Evolutionary conservation across 2,113 vertebrate genomes (phyloP).

Genomic region (Cavia aperea): DNA sequence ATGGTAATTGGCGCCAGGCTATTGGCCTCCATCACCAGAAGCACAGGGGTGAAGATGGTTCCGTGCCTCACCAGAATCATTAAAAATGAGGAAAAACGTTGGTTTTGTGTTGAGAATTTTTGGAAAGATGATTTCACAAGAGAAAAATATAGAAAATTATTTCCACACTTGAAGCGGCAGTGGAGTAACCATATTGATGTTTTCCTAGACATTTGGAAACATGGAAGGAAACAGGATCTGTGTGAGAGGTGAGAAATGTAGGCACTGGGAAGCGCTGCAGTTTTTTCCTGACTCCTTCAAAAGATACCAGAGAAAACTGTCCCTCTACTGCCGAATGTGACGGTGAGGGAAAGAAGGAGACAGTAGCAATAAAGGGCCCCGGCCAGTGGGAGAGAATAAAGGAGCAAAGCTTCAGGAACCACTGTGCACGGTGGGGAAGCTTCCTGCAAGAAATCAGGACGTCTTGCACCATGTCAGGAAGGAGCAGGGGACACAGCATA

Average conservation of each 20-base stretch:
- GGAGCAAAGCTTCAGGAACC: background rate
- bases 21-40: no score
- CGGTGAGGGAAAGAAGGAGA: background rate
- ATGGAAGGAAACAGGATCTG: background rate
- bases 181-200: no score
- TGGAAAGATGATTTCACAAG: background rate
- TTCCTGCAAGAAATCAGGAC: background rate
- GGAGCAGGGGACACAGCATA: rapidly evolving
- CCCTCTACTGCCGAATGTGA: background rate
- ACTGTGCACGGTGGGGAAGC: no score
- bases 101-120: background rate
- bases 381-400: background rate
- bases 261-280: background rate
- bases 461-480: background rate
- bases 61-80: background rate
- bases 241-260: background rate
- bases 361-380: background rate
- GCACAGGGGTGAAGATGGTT: background rate
- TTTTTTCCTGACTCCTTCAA: background rate
- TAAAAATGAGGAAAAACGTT: background rate
- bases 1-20: background rate
- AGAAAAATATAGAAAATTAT: background rate
- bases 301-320: background rate
- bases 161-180: background rate
- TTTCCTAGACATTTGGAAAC: background rate